phyloP scores from a whole-genome alignment of 23 tunicate genomes.

The Oikopleura vanhoeffeni region DNA sequence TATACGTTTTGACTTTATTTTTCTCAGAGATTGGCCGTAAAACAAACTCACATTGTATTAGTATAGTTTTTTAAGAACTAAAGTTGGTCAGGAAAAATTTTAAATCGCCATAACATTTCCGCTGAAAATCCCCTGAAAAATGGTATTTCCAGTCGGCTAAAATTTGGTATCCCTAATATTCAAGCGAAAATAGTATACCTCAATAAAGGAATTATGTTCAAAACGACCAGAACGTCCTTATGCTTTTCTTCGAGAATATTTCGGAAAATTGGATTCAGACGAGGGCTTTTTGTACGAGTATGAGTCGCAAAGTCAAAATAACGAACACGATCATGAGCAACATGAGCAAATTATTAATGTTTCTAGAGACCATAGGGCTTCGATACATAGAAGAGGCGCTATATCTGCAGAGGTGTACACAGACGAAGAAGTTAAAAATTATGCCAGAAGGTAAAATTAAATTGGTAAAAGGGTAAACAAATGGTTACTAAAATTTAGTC shows the following conservation, averaged over 20 bases:
- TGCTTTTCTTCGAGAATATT: not conserved
- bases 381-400: constrained; percentile 37
- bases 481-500: no score
- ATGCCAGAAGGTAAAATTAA: constrained; percentile 65
- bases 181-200: no score
- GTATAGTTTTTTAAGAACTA: no score
- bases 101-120: no score
- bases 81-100: no score
- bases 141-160: no score
- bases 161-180: no score
- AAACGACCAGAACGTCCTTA: not conserved
- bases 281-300: not conserved
- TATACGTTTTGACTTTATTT: no score
- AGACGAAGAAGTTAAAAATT: constrained; percentile 66
- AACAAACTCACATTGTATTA: no score
- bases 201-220: not conserved
- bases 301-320: not conserved
- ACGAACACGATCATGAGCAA: not conserved
- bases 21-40: no score
- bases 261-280: not conserved
- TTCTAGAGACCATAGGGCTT: not conserved
- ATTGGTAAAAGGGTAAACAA: no score
- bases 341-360: not conserved
- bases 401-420: constrained; percentile 88
- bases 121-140: no score